Conservation (phyloP, 2,113 vertebrate genomes). For the Protomyctophum bolini region DNA sequence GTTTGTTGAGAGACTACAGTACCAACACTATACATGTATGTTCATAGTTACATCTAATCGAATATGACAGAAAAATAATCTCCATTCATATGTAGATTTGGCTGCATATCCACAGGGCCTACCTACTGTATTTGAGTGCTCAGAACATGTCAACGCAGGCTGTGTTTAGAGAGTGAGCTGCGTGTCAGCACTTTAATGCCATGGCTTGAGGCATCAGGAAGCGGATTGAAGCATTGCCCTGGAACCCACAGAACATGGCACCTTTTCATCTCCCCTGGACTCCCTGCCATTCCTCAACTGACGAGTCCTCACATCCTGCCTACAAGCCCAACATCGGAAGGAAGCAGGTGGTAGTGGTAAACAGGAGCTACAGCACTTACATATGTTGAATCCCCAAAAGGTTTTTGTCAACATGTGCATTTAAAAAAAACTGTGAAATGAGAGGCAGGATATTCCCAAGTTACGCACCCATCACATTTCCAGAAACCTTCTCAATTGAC, state of each 20-base stretch:
- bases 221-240: conserved; percentile 51
- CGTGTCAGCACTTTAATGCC: conserved; percentile 50
- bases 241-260: conserved; percentile 55
- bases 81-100: conserved; percentile 39
- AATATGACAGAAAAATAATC: conserved; percentile 12
- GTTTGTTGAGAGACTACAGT: not conserved
- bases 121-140: conserved; percentile 32
- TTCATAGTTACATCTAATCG: conserved; percentile 16
- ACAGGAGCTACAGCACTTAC: conserved; percentile 28
- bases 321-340: conserved; percentile 48
- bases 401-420: conserved; percentile 46
- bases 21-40: conserved; percentile 3
- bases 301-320: conserved; percentile 58
- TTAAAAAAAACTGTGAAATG: conserved; percentile 24
- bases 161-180: conserved; percentile 46
- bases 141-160: conserved; percentile 55
- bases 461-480: conserved; percentile 28
- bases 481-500: conserved; percentile 29
- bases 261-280: conserved; percentile 74
- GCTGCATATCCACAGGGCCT: conserved; percentile 20
- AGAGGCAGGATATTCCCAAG: conserved; percentile 28
- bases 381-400: conserved; percentile 40
- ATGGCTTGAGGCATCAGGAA: conserved; percentile 60
- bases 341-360: conserved; percentile 36
- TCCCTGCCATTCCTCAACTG: conserved; percentile 56